Percentiles rank a stretch among this genome's conserved stretches.
phyloP scores from a whole-genome alignment of 2,797 vertebrate genomes.

The Falco columbarius region DNA sequence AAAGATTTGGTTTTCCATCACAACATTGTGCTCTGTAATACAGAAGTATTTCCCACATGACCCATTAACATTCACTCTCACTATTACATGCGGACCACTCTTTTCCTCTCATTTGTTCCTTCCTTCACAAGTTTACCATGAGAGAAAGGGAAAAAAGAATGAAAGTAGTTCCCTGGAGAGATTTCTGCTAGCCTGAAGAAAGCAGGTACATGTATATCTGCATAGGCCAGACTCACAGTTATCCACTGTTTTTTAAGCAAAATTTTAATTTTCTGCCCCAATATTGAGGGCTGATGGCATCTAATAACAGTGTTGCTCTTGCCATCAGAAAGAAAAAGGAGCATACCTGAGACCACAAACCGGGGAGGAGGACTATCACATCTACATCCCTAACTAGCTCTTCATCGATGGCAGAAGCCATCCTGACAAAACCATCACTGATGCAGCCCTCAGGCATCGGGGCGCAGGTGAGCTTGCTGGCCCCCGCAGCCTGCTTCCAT shows the following conservation, averaged over 20 bases:
- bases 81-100: not conserved
- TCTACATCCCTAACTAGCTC: not conserved
- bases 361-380: not conserved
- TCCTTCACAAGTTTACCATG: slow-evolving; percentile 6
- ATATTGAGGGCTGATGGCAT: not conserved
- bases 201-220: not conserved
- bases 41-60: slow-evolving; percentile 11
- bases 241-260: not conserved
- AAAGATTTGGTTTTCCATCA: slow-evolving; percentile 35
- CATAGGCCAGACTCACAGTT: not conserved
- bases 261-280: not conserved
- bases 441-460: not conserved
- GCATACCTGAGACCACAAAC: not conserved
- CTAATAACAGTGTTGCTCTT: not conserved
- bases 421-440: not conserved
- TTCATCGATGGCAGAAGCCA: not conserved
- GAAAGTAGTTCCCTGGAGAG: not conserved
- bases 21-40: slow-evolving; percentile 12
- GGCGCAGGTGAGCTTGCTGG: not conserved
- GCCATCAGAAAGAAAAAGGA: not conserved
- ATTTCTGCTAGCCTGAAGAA: slow-evolving; percentile 3
- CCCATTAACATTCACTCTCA: not conserved
- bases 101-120: slow-evolving; percentile 38
- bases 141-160: slow-evolving; percentile 17
- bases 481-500: not conserved